Conservation (phyloP, 2,888 invertebrate species). For the Aporophyla nigra region DNA sequence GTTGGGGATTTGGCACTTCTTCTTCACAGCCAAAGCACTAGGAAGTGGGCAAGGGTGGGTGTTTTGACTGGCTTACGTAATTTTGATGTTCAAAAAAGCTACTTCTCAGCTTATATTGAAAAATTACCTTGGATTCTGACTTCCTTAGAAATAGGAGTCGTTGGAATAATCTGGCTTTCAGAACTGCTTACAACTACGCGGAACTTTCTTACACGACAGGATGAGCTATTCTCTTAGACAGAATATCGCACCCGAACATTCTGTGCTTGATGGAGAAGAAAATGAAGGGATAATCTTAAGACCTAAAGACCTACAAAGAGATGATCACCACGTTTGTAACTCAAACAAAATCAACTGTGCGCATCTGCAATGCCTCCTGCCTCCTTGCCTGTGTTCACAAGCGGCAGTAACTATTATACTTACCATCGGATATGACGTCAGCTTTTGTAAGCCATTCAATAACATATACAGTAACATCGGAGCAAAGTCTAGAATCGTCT, state of each 20-base stretch:
- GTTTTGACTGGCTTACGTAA: too few species aligned
- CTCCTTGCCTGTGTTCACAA: too few species aligned
- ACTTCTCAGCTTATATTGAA: too few species aligned
- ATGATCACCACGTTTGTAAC: neutral
- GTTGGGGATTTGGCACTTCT: too few species aligned
- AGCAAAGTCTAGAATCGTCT: too few species aligned
- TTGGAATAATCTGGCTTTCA: neutral
- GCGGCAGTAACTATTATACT: neutral
- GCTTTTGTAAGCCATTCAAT: conserved; percentile 3
- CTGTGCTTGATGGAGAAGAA: neutral
- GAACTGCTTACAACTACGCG: neutral
- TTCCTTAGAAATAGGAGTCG: neutral
- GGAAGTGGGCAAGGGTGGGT: too few species aligned
- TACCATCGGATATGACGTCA: too few species aligned
- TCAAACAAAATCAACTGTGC: neutral
- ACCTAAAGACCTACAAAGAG: neutral
- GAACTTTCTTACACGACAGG: neutral
- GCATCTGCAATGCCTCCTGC: too few species aligned
- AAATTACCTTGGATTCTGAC: too few species aligned
- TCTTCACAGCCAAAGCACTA: too few species aligned
- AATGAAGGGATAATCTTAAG: too few species aligned
- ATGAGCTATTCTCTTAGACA: neutral
- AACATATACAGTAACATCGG: neutral
- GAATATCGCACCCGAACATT: neutral
- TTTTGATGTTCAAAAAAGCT: too few species aligned